Conservation (phyloP, 2,113 vertebrate species). For the Xiphias gladius region DNA sequence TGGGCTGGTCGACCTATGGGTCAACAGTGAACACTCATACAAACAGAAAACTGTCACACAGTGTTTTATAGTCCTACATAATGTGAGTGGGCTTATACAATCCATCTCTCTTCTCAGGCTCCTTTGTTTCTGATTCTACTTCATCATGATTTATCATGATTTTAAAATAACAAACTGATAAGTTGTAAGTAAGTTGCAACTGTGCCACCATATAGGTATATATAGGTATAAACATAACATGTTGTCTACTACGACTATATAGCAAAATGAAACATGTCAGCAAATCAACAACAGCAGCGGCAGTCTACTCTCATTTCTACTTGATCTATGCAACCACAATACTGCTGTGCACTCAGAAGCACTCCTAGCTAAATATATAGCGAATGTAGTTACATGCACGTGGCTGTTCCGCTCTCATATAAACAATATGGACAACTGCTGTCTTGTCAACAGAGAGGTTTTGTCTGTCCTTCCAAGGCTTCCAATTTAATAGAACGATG, state of each 20-base stretch:
- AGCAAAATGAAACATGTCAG: not conserved
- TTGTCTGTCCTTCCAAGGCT: not conserved
- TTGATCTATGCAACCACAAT: not conserved
- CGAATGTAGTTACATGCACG: not conserved
- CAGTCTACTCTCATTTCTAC: not conserved
- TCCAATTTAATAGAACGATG: not conserved
- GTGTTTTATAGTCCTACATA: not conserved
- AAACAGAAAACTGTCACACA: conserved; percentile 21
- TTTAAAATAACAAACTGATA: not conserved
- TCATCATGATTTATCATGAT: not conserved
- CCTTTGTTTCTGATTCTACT: not conserved
- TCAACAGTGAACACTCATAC: conserved; percentile 13
- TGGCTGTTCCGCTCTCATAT: not conserved
- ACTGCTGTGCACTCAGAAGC: not conserved
- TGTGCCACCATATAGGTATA: not conserved
- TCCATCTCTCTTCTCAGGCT: not conserved
- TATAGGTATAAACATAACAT: not conserved
- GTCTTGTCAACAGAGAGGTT: not conserved
- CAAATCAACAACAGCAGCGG: conserved; percentile 1
- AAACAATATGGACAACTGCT: not conserved
- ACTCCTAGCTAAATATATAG: not conserved
- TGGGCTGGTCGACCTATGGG: conserved; percentile 12
- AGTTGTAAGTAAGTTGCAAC: not conserved
- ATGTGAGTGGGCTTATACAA: not conserved
- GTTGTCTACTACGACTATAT: not conserved